Evolutionary conservation across 2,797 vertebrate species (phyloP), one percentile per base, ranked within the genome.

Genomic region (Hypotaenidia philippensis): DNA sequence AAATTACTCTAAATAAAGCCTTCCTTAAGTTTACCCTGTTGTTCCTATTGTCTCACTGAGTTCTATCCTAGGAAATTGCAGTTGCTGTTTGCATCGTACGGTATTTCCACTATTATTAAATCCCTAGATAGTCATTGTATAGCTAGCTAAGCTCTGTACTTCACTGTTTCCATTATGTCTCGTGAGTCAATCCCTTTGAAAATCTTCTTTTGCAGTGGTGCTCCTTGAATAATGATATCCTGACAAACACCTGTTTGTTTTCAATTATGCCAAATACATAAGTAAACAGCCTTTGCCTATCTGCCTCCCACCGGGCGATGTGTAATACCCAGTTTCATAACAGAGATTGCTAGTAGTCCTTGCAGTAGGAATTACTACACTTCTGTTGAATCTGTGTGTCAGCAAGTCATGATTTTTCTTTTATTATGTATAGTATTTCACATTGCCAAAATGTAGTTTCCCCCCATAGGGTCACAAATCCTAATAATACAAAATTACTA

Each of bases 171-270:
- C 26, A 13, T 88, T 29, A 5, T 52, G 56, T 88, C 83, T 93
- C 47, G 6, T 55, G 85, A 88, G 87, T 64, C 79, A 88, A 32
- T 74, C n/a, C 83, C 38, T 64, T 45, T 27, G 32, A 82, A 91
- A 91, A 76, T 40, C 59, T 81, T 66, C 41, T 74, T 94, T 89
- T 93, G 72, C 69, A n/a, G 50, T 15, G 41, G 21, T 94, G 63
- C 52, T 91, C 38, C 77, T 87, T 66, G 87, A 91, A 82, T 91
- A 88, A 72, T 52, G 65, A 83, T 93, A 94, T 80, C 74, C 91
- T 72, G 82, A 80, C 55, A 74, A 93, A 72, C 70, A 93, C 85
- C 91, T 83, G 77, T 70, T 96, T 95, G 77, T 88, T 93, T 96
- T 93, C 87, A 83, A 7, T 94, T 87, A 77, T 79, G 44, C 71